Evolutionary conservation across 2,888 invertebrate genomes (phyloP).

Genomic region (Amaurobius ferox): DNA sequence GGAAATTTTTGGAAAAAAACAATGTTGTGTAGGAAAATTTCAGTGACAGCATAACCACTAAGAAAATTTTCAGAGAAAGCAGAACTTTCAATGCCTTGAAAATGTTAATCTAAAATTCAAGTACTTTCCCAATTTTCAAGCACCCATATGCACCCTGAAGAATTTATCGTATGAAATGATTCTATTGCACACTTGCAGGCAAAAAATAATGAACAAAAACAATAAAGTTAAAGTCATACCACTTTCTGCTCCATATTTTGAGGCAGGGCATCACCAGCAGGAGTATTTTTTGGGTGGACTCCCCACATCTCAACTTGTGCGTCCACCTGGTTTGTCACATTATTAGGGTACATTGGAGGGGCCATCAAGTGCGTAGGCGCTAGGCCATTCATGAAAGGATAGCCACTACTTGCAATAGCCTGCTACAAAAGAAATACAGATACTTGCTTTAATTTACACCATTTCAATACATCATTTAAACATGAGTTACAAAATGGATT

Average conservation of each 20-base stretch:
- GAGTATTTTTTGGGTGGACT: constrained; percentile 37
- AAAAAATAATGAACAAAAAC: neutral
- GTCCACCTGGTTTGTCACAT: constrained; percentile 33
- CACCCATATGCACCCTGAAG: too few species aligned
- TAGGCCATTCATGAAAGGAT: constrained; percentile 73
- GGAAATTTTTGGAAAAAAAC: too few species aligned
- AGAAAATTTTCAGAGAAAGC: too few species aligned
- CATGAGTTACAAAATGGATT: neutral
- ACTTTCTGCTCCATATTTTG: constrained; percentile 58
- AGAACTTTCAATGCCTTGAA: neutral
- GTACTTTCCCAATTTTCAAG: neutral
- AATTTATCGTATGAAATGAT: too few species aligned
- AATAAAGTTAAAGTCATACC: constrained; percentile 14
- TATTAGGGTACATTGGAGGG: constrained; percentile 62
- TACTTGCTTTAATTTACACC: neutral
- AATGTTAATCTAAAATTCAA: neutral
- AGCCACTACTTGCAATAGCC: constrained; percentile 48
- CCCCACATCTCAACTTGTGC: constrained; percentile 61
- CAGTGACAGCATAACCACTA: too few species aligned
- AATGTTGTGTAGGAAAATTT: too few species aligned
- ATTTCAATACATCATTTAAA: neutral
- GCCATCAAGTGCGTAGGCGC: constrained; percentile 60
- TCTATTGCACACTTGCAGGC: neutral
- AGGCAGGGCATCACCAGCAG: constrained; percentile 63
- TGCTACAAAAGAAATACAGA: neutral